These are phyloP conservation scores for Cheiracanthium punctorium DNA, from an alignment of 2,888 invertebrate species.

Conservation along the genomic window DNA sequence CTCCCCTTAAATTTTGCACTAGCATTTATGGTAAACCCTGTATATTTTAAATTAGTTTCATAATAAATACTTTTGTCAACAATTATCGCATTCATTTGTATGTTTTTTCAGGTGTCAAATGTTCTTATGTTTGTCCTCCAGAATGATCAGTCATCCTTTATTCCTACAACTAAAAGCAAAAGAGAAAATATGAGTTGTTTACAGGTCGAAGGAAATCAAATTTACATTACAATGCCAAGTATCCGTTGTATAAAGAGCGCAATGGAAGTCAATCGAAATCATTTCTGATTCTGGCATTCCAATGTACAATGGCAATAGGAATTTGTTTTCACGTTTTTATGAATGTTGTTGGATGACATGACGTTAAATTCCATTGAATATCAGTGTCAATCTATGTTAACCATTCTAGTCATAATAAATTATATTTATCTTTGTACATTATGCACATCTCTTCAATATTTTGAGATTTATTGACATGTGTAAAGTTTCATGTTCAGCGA, in stretches of 20 bases:
- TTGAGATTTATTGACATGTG: too few species aligned
- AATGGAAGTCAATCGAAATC: background rate
- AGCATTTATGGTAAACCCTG: too few species aligned
- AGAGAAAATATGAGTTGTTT: background rate
- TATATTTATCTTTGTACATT: conserved; percentile 33
- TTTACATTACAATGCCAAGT: background rate
- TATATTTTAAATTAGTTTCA: too few species aligned
- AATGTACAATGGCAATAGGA: background rate
- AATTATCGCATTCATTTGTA: too few species aligned
- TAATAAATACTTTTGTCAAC: too few species aligned
- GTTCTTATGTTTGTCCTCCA: background rate
- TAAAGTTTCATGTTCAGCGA: background rate
- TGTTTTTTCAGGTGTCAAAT: conserved; percentile 5
- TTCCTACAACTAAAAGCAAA: conserved; percentile 25
- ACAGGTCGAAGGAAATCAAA: background rate
- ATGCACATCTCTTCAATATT: conserved; percentile 33
- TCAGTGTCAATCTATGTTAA: conserved; percentile 2
- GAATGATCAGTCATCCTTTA: conserved; percentile 30
- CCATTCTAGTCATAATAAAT: conserved; percentile 37
- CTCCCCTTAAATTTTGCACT: too few species aligned
- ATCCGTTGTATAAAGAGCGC: too few species aligned
- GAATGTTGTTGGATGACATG: background rate
- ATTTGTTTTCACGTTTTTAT: background rate
- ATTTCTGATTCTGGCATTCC: background rate
- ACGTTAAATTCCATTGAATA: background rate